phyloP scores from a whole-genome alignment of 2,888 invertebrate species.

The Scrobipalpa costella region DNA sequence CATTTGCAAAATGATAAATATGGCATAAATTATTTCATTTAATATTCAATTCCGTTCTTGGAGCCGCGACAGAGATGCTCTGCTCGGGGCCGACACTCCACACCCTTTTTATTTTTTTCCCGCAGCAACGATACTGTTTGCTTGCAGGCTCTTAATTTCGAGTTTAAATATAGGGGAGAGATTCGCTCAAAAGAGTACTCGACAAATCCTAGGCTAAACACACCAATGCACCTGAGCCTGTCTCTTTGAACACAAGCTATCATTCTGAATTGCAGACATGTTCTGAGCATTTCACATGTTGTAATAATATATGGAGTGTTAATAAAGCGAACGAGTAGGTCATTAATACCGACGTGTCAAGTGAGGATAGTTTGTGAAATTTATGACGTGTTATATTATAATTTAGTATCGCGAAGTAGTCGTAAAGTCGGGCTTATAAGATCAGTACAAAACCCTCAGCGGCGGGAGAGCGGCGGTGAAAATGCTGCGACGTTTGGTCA shows the following conservation, averaged over 20 bases:
- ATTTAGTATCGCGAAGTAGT: constrained; percentile 72
- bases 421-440: constrained; percentile 78
- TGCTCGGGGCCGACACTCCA: constrained; percentile 45
- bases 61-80: constrained; percentile 58
- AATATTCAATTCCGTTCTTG: constrained; percentile 81
- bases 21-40: constrained; percentile 83
- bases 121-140: constrained; percentile 72
- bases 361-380: constrained; percentile 74
- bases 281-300: not conserved
- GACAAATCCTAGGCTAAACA: constrained; percentile 60
- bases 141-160: constrained; percentile 73
- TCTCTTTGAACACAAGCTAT: not conserved
- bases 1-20: constrained; percentile 82
- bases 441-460: constrained; percentile 51
- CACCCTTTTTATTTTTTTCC: constrained; percentile 72
- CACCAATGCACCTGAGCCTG: constrained; percentile 54
- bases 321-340: constrained; percentile 42
- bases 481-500: no score
- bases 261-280: not conserved
- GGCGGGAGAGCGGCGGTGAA: not conserved
- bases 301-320: constrained; percentile 9
- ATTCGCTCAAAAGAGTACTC: constrained; percentile 67
- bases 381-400: constrained; percentile 80
- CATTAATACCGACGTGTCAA: constrained; percentile 65
- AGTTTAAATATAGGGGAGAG: constrained; percentile 75